Evolutionary conservation across 2,113 vertebrate species (phyloP).

Genomic region (Alethe diademata): DNA sequence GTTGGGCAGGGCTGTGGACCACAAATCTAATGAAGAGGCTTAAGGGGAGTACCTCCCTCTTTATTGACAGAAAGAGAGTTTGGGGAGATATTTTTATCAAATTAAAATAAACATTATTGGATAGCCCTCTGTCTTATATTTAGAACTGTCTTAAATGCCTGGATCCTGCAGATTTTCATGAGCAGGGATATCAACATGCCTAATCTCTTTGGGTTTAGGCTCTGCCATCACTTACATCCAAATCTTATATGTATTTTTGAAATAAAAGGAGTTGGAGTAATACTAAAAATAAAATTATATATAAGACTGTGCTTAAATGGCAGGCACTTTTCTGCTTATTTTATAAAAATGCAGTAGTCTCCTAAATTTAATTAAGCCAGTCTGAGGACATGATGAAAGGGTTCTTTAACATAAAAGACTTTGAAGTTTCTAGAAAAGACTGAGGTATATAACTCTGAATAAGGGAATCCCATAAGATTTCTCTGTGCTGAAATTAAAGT

Average conservation of each 20-base stretch:
- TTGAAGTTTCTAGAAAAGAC: slow-evolving; percentile 59
- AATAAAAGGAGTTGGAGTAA: not conserved
- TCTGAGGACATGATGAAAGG: slow-evolving; percentile 44
- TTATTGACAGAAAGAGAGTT: not conserved
- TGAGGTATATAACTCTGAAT: slow-evolving; percentile 38
- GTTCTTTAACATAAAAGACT: slow-evolving; percentile 43
- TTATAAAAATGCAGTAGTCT: not conserved
- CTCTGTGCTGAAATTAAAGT: slow-evolving; percentile 48
- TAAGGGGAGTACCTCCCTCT: not conserved
- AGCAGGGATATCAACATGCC: not conserved
- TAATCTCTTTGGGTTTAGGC: not conserved
- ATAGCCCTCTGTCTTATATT: not conserved
- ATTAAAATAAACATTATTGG: not conserved
- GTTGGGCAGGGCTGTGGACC: not conserved
- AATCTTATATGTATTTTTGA: not conserved
- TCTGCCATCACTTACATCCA: not conserved
- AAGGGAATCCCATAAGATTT: slow-evolving; percentile 59
- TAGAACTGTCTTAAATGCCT: not conserved
- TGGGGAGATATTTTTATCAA: not conserved
- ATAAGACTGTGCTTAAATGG: not conserved
- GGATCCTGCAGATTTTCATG: not conserved
- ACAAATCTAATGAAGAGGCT: not conserved
- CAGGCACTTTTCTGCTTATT: not conserved
- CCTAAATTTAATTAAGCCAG: slow-evolving; percentile 53
- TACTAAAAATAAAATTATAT: slow-evolving; percentile 28